Evolutionary conservation across 2,797 vertebrate species (phyloP).

Genomic region (Micrastur ruficollis): DNA sequence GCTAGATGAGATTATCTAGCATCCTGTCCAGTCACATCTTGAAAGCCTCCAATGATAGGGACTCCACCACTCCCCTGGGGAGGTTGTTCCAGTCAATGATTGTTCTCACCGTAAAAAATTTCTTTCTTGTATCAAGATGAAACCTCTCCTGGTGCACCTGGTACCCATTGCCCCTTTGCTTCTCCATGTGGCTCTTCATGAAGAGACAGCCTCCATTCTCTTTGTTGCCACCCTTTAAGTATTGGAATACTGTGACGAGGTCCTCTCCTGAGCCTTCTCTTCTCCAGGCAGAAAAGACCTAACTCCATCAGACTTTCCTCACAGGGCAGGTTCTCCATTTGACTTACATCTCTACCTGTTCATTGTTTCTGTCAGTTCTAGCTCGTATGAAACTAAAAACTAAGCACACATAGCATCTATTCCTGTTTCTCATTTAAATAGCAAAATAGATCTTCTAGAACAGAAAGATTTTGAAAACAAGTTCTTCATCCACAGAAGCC

Average conservation of each 20-base stretch:
- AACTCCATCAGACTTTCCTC: background rate
- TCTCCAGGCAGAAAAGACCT: background rate
- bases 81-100: background rate
- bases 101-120: background rate
- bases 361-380: background rate
- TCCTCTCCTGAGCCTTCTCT: background rate
- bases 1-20: background rate
- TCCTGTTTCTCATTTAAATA: background rate
- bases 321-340: background rate
- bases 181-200: background rate
- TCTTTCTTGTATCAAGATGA: background rate
- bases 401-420: background rate
- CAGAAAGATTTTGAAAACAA: background rate
- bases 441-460: background rate
- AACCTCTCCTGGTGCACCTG: background rate
- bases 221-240: background rate
- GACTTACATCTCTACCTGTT: background rate
- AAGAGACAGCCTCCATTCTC: background rate
- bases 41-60: background rate
- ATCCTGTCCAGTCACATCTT: accelerated
- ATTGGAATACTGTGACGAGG: background rate
- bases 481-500: background rate
- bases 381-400: background rate
- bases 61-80: background rate
- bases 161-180: background rate